Conservation (phyloP, 2,888 invertebrate species). For the Acleris sparsana region DNA sequence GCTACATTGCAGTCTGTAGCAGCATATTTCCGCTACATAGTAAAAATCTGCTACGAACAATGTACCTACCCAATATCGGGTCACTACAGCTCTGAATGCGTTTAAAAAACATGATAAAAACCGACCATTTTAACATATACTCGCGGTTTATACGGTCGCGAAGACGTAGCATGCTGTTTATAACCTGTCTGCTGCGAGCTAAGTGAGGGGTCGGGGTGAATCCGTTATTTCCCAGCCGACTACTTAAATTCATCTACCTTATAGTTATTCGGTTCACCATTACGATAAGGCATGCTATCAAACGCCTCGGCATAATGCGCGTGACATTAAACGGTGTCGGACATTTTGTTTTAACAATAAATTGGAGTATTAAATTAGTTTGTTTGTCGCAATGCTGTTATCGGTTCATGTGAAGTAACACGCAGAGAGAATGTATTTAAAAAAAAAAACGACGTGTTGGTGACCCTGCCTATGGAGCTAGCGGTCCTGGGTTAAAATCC, state of each 20-base stretch:
- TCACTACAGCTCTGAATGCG: neutral
- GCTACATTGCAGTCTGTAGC: no score
- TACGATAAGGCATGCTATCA: constrained; percentile 23
- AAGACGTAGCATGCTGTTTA: constrained; percentile 9
- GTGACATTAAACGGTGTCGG: constrained; percentile 18
- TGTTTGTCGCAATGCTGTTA: neutral
- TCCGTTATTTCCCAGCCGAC: constrained; percentile 39
- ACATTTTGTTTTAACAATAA: constrained; percentile 20
- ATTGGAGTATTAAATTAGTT: constrained; percentile 9
- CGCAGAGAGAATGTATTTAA: no score
- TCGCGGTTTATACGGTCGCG: neutral
- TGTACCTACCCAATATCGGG: neutral
- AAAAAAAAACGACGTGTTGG: no score
- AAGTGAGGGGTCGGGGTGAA: constrained; percentile 37
- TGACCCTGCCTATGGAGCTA: no score
- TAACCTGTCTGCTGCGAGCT: neutral
- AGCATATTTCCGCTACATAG: no score
- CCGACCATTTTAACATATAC: no score
- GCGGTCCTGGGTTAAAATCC: no score
- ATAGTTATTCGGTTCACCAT: constrained; percentile 27
- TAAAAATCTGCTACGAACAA: no score
- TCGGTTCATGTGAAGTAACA: no score
- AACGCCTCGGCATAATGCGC: constrained; percentile 13
- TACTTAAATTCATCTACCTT: constrained; percentile 34
- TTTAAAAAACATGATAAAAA: no score